Evolutionary conservation across 2,888 invertebrate genomes (phyloP), one percentile per base, ranked within the genome.

Genomic region (Napeogenes sylphis): DNA sequence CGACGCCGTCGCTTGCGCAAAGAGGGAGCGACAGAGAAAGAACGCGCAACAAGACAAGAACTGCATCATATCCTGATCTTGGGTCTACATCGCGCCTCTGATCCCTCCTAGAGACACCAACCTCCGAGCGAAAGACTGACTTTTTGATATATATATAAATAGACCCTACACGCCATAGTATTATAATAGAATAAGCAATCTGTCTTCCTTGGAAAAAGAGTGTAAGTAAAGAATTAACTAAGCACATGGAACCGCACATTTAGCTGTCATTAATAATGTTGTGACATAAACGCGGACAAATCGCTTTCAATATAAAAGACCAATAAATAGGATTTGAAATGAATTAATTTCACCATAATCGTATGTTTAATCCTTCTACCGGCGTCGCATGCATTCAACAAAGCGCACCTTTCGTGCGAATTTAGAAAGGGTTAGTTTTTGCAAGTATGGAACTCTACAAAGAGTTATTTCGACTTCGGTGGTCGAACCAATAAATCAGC

Each of bases 1-100:
- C 83, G 97, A 97, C 85, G 95, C 96, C 4, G 92, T 97, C 57
- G 97, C 97, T 63, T 95, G 95, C 78, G 96, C 96, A 57, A 92
- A 94, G 73, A 92, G 95, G 66, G 92, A 94, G 61, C 91, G 94
- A 71, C 91, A 82, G 78, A 76, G 87, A 42, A 82, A 92, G 92
- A 79, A 92, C 91, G 82, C 87, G 64, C 94, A 93, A 76, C 94
- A 94, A 75, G 93, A 94, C 77, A 96, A 96, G 79, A 96, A 96
- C 85, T 96, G 96, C 85, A 94, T 95, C 74, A 94, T 96, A 81
- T 96, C 96, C 91, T 96, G 95, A 96, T 95, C 82, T 69, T 78
- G 84, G 85, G 75, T 80, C 66, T 74, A 72, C 58, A 55, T 75
- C 67, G 75, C 74, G 77, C 81, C 42, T 42, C 80, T 75, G 74